Evolutionary conservation across 2,888 invertebrate genomes (phyloP).

Genomic region (Melanchra persicariae): DNA sequence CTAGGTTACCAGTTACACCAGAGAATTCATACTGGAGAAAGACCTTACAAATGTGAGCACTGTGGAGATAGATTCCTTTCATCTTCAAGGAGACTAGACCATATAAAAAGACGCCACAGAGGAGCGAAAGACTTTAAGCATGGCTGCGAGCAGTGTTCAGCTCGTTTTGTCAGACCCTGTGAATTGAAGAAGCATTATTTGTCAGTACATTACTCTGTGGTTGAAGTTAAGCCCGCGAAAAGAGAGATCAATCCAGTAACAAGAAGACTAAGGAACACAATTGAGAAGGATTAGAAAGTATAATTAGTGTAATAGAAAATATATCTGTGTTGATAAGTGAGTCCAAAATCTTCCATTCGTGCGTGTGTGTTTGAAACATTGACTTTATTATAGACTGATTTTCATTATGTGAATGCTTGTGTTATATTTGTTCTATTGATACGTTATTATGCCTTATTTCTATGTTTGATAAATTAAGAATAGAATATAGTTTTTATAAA

Average conservation of each 20-base stretch:
- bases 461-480: slow-evolving; percentile 15
- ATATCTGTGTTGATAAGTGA: not conserved
- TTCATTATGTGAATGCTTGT: not conserved
- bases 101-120: slow-evolving; percentile 82
- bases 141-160: slow-evolving; percentile 79
- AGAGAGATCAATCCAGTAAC: slow-evolving; percentile 55
- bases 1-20: slow-evolving; percentile 81
- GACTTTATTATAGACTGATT: not conserved
- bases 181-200: slow-evolving; percentile 83
- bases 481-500: slow-evolving; percentile 25
- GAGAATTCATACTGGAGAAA: slow-evolving; percentile 82
- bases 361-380: not conserved
- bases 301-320: not conserved
- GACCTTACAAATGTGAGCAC: slow-evolving; percentile 79
- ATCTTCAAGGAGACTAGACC: slow-evolving; percentile 82
- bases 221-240: slow-evolving; percentile 66
- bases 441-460: not conserved
- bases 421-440: not conserved
- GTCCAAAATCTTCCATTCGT: not conserved
- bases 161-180: slow-evolving; percentile 83
- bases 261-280: slow-evolving; percentile 41
- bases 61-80: slow-evolving; percentile 85
- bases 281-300: slow-evolving; percentile 43
- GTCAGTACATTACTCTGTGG: slow-evolving; percentile 71
- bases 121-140: slow-evolving; percentile 77